Percentiles rank a stretch among this genome's conserved stretches.
These are phyloP conservation scores for Deroplatys truncata DNA, from an alignment of 2,888 invertebrate genomes.

Conservation along the genomic window DNA sequence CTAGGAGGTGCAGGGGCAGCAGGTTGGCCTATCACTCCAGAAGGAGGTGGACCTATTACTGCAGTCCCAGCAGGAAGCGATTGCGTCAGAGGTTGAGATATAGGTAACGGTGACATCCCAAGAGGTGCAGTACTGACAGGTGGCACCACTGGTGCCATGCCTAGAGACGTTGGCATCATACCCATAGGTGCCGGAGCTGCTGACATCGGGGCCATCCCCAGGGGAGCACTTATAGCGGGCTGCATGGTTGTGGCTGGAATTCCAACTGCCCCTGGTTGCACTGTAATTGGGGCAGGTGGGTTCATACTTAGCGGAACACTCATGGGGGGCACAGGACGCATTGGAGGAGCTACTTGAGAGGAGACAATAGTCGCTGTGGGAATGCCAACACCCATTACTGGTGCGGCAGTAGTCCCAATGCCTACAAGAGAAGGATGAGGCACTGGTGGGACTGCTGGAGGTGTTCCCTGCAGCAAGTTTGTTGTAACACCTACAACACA, in stretches of 20 bases:
- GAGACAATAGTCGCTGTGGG: conserved; percentile 19
- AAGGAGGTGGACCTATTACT: not conserved
- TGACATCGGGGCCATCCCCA: not conserved
- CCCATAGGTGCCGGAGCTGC: conserved; percentile 32
- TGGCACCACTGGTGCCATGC: conserved; percentile 8
- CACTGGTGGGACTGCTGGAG: conserved; percentile 32
- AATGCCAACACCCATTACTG: not conserved
- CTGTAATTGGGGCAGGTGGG: conserved; percentile 38
- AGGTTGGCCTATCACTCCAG: not conserved
- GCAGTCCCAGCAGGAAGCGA: not conserved
- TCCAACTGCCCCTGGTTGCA: conserved; percentile 19
- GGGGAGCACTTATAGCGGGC: not conserved
- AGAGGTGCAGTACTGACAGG: conserved; percentile 28
- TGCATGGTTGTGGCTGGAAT: not conserved
- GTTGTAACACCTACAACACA: not conserved
- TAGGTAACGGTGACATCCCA: not conserved
- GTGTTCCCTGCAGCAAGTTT: conserved; percentile 16
- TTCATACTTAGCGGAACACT: conserved; percentile 38
- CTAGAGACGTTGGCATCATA: conserved; percentile 17
- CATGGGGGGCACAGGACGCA: conserved; percentile 30
- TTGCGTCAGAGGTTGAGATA: not conserved
- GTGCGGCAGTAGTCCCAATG: conserved; percentile 23
- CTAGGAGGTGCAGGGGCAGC: conserved; percentile 14
- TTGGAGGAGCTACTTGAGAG: conserved; percentile 25
- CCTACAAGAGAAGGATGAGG: conserved; percentile 10